Percentiles rank a stretch among this genome's conserved stretches.
Conservation (phyloP, 2,113 vertebrate species). For the Brachionichthys hirsutus region DNA sequence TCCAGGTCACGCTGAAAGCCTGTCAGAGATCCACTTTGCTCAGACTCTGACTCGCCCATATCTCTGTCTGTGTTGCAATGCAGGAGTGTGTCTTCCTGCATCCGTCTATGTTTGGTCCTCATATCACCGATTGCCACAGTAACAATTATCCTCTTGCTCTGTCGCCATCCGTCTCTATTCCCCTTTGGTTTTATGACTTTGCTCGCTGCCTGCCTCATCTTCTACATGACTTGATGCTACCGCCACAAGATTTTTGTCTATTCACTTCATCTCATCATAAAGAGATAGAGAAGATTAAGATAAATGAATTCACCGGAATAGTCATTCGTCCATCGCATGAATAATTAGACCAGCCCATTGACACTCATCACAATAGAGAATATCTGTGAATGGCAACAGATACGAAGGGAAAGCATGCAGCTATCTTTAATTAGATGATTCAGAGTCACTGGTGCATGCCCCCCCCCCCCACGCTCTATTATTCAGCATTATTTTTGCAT, state of each 20-base stretch:
- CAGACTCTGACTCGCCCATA: conserved; percentile 38
- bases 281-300: not conserved
- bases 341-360: conserved; percentile 35
- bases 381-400: conserved; percentile 12
- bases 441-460: conserved; percentile 23
- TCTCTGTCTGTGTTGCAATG: conserved; percentile 22
- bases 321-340: not conserved
- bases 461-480: conserved; percentile 12
- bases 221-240: not conserved
- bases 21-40: conserved; percentile 50
- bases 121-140: conserved; percentile 29
- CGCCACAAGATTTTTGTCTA: not conserved
- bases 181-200: not conserved
- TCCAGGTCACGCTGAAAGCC: conserved; percentile 61
- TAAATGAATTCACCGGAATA: conserved; percentile 25
- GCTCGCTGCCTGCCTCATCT: conserved; percentile 4
- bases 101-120: conserved; percentile 10
- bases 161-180: not conserved
- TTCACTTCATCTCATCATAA: not conserved
- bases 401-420: not conserved
- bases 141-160: conserved; percentile 22
- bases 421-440: conserved; percentile 39
- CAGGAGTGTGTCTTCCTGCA: not conserved
- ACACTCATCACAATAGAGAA: conserved; percentile 16
- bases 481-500: conserved; percentile 38